These are phyloP conservation scores for Euspilapteryx auroguttella DNA, from an alignment of 2,888 invertebrate species.

Conservation along the genomic window DNA sequence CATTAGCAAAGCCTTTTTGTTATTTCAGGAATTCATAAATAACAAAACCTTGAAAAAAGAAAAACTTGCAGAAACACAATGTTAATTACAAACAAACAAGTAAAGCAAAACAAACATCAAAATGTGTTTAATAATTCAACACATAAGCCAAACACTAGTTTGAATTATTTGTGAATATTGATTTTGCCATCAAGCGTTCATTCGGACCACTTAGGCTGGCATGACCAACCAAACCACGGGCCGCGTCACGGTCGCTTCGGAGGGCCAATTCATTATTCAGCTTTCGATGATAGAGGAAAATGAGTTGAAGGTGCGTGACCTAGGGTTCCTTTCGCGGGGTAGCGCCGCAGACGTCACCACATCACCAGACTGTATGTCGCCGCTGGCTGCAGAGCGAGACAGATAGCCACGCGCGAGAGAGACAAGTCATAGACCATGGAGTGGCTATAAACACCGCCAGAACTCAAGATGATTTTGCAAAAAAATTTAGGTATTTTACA, in stretches of 20 bases:
- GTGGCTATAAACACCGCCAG: slow-evolving; percentile 42
- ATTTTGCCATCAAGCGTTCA: not conserved
- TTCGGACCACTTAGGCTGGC: not conserved
- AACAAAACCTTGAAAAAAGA: not conserved
- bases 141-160: no score
- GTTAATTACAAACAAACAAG: no score
- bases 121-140: no score
- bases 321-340: slow-evolving; percentile 49
- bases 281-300: slow-evolving; percentile 24
- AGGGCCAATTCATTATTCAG: no score
- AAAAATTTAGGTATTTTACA: slow-evolving; percentile 3
- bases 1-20: no score
- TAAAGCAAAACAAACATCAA: no score
- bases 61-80: no score
- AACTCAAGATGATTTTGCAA: slow-evolving; percentile 8
- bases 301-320: slow-evolving; percentile 42
- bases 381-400: slow-evolving; percentile 38
- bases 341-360: slow-evolving; percentile 33
- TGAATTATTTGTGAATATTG: not conserved
- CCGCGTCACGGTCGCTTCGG: no score
- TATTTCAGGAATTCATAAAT: no score
- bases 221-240: not conserved
- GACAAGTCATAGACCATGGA: slow-evolving; percentile 22
- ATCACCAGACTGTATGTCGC: slow-evolving; percentile 58
- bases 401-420: slow-evolving; percentile 25